Conservation (phyloP, 2,113 vertebrate genomes). For the Sciurus niger region DNA sequence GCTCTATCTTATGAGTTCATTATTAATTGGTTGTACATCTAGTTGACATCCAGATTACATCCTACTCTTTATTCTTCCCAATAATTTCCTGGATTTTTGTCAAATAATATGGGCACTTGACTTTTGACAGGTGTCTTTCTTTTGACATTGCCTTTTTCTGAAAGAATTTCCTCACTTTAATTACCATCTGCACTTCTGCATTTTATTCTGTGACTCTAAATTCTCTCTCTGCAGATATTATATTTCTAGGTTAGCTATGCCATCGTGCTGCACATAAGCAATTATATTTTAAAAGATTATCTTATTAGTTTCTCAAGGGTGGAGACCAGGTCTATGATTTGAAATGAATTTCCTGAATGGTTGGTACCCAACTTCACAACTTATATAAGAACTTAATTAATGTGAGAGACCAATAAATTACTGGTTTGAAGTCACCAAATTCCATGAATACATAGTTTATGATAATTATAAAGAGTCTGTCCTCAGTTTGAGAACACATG, state of each 20-base stretch:
- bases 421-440: not conserved
- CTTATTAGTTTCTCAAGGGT: conserved; percentile 10
- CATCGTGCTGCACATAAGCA: not conserved
- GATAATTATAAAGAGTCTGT: not conserved
- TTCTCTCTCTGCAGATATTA: not conserved
- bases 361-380: not conserved
- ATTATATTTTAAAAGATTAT: conserved; percentile 60
- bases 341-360: conserved; percentile 25
- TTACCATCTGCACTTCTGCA: not conserved
- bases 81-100: not conserved
- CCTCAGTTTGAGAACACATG: not conserved
- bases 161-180: not conserved
- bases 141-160: conserved; percentile 3
- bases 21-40: not conserved
- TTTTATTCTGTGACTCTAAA: not conserved
- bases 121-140: not conserved
- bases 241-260: not conserved
- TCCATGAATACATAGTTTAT: conserved; percentile 7
- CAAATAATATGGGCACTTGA: not conserved
- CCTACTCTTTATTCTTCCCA: not conserved
- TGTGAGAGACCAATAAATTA: conserved; percentile 24
- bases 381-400: conserved; percentile 54
- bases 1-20: not conserved
- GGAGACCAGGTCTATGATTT: conserved; percentile 7
- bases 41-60: not conserved